Evolutionary conservation across 1,140 invertebrate genomes (phyloP).

Genomic region (Euwallacea fornicatus): DNA sequence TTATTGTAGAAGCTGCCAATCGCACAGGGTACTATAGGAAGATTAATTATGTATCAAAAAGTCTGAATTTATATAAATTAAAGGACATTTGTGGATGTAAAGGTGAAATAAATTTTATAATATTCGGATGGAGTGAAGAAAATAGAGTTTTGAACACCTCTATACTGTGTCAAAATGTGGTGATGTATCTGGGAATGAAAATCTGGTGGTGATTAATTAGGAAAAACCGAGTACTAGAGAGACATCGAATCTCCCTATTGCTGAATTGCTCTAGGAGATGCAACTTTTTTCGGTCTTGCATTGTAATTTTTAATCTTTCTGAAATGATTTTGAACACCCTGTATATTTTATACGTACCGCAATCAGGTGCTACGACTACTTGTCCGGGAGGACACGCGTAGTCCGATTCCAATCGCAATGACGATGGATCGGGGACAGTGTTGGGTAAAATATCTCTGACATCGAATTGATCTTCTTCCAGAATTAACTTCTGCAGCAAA

Average conservation of each 20-base stretch:
- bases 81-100: too few species aligned
- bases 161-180: too few species aligned
- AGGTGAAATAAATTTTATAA: too few species aligned
- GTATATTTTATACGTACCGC: constrained; percentile 63
- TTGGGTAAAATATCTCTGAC: constrained; percentile 92
- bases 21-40: constrained; percentile 83
- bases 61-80: too few species aligned
- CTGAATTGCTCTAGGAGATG: too few species aligned
- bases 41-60: not conserved
- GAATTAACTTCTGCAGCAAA: constrained; percentile 81
- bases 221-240: too few species aligned
- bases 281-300: too few species aligned
- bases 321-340: not conserved
- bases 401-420: constrained; percentile 80
- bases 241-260: too few species aligned
- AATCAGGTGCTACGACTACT: constrained; percentile 89
- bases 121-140: too few species aligned
- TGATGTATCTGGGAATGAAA: too few species aligned
- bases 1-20: constrained; percentile 87
- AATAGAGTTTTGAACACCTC: too few species aligned
- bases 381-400: constrained; percentile 91
- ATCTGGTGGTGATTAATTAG: too few species aligned
- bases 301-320: not conserved
- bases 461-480: constrained; percentile 91
- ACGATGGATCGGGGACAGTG: constrained; percentile 89